Evolutionary conservation across 2,888 invertebrate genomes (phyloP), one percentile per base, ranked within the genome.

Genomic region (Epirrhoe alternata): DNA sequence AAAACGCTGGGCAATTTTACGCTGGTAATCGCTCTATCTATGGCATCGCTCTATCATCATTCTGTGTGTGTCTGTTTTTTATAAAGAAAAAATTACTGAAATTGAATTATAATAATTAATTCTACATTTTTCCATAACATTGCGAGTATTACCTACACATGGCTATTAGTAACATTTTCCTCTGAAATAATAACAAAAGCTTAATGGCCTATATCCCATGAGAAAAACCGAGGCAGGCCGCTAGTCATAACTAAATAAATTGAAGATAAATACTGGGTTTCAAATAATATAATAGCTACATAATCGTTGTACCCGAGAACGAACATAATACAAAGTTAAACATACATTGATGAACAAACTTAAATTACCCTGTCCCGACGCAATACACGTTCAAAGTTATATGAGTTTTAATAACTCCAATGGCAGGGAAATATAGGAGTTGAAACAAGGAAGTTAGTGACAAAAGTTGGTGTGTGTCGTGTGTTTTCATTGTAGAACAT

Each of bases 371-470:
- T 61, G 38, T 56, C 55, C 30, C 38, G 45, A 56, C 60, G 60
- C 50, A 50, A 51, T 33, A 61, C 31, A 60, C 57, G 57, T 49
- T 53, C 38, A 52, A 66, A 61, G 55, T 53, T 61, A 57, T 57
- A 66, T 49, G 61, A 61, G 61, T 57, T 66, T 51, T 52, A 61
- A 61, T 66, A 66, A 61, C 57, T 66, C 57, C 38, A 12, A 47
- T 17, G 42, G 54, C 49, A 58, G 50, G 50, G 47, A 53, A 61
- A 66, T 61, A 53, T 14, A 47, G 35, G 10, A 61, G 61, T 53
- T 50, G 47, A 31, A 61, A 61, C 61, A 8, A 35, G 60, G 35
- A 51, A 56, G 45, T 17, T 33, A 61, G 51, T 52, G 42, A 38
- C 56, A 52, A 57, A 60, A 61, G 61, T 65, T 65, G 38, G 24